Evolutionary conservation across 2,797 vertebrate species (phyloP).

Genomic region (Hozukius guyotensis): DNA sequence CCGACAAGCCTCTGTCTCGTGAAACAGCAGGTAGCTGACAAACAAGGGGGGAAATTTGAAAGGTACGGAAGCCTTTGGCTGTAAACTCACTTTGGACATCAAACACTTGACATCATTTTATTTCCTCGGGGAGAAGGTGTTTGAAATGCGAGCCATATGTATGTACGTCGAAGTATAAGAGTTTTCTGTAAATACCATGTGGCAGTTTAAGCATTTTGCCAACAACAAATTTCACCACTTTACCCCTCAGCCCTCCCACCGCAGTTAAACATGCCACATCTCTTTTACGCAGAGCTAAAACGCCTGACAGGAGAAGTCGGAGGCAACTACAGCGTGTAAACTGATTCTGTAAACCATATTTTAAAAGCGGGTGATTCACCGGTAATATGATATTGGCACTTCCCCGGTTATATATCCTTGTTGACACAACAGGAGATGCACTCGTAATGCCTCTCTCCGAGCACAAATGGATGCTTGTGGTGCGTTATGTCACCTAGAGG

Average conservation of each 20-base stretch:
- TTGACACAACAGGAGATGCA: slow-evolving; percentile 77
- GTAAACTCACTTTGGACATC: slow-evolving; percentile 85
- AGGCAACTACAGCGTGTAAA: slow-evolving; percentile 54
- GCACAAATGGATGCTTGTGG: slow-evolving; percentile 69
- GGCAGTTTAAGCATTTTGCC: slow-evolving; percentile 64
- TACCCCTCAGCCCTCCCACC: slow-evolving; percentile 17
- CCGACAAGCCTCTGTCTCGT: slow-evolving; percentile 83
- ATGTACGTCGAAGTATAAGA: slow-evolving; percentile 64
- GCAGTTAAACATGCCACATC: slow-evolving; percentile 52
- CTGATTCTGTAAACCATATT: slow-evolving; percentile 75
- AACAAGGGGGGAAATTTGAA: slow-evolving; percentile 81
- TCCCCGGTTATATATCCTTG: slow-evolving; percentile 66
- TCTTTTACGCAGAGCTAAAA: slow-evolving; percentile 44
- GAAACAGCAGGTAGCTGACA: slow-evolving; percentile 89
- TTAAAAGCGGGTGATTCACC: slow-evolving; percentile 73
- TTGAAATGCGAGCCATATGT: slow-evolving; percentile 79
- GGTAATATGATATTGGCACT: slow-evolving; percentile 73
- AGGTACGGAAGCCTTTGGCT: slow-evolving; percentile 83
- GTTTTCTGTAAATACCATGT: slow-evolving; percentile 68
- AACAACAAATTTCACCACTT: slow-evolving; percentile 53
- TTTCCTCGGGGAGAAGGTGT: slow-evolving; percentile 78
- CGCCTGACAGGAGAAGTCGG: slow-evolving; percentile 42
- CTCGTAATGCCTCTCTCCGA: slow-evolving; percentile 56
- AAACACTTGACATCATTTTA: slow-evolving; percentile 84
- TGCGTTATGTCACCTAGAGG: slow-evolving; percentile 70